phyloP scores from a whole-genome alignment of 2,113 vertebrate genomes.

The Rhynchomys soricoides region DNA sequence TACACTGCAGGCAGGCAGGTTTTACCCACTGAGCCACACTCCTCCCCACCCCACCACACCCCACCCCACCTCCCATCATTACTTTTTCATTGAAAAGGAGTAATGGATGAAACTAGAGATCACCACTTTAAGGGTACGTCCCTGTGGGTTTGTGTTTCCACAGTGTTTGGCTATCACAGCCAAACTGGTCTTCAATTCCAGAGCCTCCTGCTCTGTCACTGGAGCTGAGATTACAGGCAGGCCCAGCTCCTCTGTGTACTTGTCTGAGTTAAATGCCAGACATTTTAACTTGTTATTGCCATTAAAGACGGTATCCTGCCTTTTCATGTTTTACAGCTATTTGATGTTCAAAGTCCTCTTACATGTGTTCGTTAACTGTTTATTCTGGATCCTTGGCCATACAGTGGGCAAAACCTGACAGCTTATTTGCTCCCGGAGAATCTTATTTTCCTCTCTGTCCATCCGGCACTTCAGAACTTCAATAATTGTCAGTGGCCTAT shows the following conservation, averaged over 20 bases:
- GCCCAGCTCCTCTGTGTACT: neutral
- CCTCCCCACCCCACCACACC: neutral
- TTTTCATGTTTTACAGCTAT: slow-evolving; percentile 13
- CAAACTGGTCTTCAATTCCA: neutral
- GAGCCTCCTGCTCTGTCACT: neutral
- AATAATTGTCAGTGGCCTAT: neutral
- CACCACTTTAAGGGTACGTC: neutral
- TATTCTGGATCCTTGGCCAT: neutral
- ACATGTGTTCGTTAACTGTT: neutral
- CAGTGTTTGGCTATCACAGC: neutral
- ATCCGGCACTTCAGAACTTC: neutral
- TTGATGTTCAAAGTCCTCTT: neutral
- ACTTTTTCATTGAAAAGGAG: neutral
- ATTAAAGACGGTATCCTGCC: neutral
- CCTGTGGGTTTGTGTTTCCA: neutral
- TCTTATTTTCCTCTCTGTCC: slow-evolving; percentile 2
- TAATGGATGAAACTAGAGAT: neutral
- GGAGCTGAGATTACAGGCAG: neutral
- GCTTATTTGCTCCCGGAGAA: neutral
- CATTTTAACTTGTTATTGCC: neutral
- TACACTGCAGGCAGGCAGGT: too few relatives aligned
- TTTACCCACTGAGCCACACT: neutral
- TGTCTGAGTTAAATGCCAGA: neutral
- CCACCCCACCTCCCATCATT: neutral
- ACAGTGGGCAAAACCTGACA: neutral